Evolutionary conservation across 2,888 invertebrate species (phyloP).

Genomic region (Anarsia innoxiella): DNA sequence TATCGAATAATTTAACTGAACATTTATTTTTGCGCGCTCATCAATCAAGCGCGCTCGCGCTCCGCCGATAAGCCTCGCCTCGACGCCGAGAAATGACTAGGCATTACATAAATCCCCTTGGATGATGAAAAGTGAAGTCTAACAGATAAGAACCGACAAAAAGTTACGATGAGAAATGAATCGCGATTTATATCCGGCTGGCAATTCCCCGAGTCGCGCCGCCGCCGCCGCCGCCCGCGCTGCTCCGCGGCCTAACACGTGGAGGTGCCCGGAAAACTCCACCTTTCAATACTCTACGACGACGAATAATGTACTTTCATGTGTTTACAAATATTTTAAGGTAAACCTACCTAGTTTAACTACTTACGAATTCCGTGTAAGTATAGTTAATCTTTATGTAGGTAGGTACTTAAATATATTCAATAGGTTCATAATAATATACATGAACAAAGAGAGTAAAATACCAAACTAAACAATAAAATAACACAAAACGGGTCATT

Average conservation of each 20-base stretch:
- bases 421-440: too few relatives aligned
- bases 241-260: slow-evolving; percentile 7
- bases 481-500: too few relatives aligned
- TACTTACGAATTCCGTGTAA: too few relatives aligned
- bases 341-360: too few relatives aligned
- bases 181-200: slow-evolving; percentile 72
- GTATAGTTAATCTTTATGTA: too few relatives aligned
- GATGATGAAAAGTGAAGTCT: slow-evolving; percentile 78
- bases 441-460: too few relatives aligned
- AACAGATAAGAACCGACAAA: slow-evolving; percentile 77
- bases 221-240: slow-evolving; percentile 21
- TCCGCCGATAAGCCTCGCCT: slow-evolving; percentile 71
- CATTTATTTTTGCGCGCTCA: slow-evolving; percentile 77
- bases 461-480: too few relatives aligned
- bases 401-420: too few relatives aligned
- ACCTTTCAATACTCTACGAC: too few relatives aligned
- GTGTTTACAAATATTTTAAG: too few relatives aligned
- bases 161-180: slow-evolving; percentile 77
- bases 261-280: too few relatives aligned
- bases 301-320: too few relatives aligned
- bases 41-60: slow-evolving; percentile 74
- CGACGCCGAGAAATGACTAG: slow-evolving; percentile 78
- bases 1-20: slow-evolving; percentile 78
- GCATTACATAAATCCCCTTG: slow-evolving; percentile 77
- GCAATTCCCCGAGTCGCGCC: slow-evolving; percentile 40